Evolutionary conservation across 2,797 vertebrate genomes (phyloP), one percentile per base, ranked within the genome.

Genomic region (Falco columbarius): DNA sequence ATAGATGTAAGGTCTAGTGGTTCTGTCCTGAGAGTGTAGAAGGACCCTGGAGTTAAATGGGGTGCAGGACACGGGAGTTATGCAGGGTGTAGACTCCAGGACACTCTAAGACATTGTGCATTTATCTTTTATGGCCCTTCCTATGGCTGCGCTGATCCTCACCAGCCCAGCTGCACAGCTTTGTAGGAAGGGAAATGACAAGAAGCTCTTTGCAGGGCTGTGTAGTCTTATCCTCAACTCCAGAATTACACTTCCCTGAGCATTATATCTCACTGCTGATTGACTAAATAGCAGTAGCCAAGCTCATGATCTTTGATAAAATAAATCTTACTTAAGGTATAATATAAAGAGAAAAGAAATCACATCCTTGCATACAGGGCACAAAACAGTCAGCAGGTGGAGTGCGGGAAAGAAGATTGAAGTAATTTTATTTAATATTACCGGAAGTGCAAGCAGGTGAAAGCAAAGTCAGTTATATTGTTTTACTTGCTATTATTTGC

Each of bases 21-120:
- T n/a, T 77, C 32, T 24, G 10, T n/a, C 9, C 22, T 29, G 42
- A 38, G 32, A 59, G 15, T 3, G 4, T 6, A 71, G 72, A 24
- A 80, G 32, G 19, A 63, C 6, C 8, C 11, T 59, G 54, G 23
- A 56, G 14, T 52, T 61, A 86, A 56, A 59, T 14, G 26, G 0
- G 0, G 18, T 20, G 36, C 52, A 76, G 34, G 20, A 73, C n/a
- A 10, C 16, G 14, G n/a, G 26, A 68, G 9, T n/a, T 76, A 29
- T 4, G 6, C 0, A 0, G 10, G 9, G 3, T n/a, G 10, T 24
- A 77, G 62, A 20, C 22, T 74, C 46, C 10, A 34, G 26, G 32
- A 49, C 32, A 67, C 27, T 40, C 19, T 30, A 80, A 63, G n/a
- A 26, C 20, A 16, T 21, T 20, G 12, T 54, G 23, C 7, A 22